phyloP scores from a whole-genome alignment of 2,888 invertebrate species.

The Acanthosepion esculentum region DNA sequence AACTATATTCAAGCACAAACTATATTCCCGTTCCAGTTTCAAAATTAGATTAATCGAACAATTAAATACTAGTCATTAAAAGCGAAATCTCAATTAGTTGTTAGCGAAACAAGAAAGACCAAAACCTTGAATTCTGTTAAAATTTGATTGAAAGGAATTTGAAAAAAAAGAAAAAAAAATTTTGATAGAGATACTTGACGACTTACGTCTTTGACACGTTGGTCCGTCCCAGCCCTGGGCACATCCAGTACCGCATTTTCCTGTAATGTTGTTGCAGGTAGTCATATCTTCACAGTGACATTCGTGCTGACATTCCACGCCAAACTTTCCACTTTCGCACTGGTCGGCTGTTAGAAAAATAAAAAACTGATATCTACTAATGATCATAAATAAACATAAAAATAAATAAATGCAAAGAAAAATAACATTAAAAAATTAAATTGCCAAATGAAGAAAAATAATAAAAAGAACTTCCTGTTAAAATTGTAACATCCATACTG shows the following conservation, averaged over 20 bases:
- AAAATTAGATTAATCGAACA: too few relatives aligned
- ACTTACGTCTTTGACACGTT: not conserved
- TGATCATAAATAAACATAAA: not conserved
- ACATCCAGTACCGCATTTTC: not conserved
- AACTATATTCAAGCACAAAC: too few relatives aligned
- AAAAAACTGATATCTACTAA: not conserved
- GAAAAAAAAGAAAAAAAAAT: not conserved
- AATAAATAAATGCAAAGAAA: not conserved
- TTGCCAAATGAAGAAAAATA: not conserved
- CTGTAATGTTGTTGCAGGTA: not conserved
- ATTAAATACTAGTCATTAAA: too few relatives aligned
- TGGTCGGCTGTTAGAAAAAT: not conserved
- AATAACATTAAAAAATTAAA: not conserved
- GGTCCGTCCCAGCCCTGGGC: not conserved
- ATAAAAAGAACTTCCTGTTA: not conserved
- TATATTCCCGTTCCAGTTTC: too few relatives aligned
- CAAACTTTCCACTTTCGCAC: not conserved
- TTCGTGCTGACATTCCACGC: not conserved
- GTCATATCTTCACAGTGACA: slow-evolving; percentile 34
- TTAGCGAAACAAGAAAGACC: too few relatives aligned
- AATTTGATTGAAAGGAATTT: too few relatives aligned
- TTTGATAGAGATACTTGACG: not conserved
- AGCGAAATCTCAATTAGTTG: too few relatives aligned
- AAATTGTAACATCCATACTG: not conserved
- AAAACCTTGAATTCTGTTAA: too few relatives aligned